Conservation (phyloP, 2,888 invertebrate genomes). For the Nemoura dubitans region DNA sequence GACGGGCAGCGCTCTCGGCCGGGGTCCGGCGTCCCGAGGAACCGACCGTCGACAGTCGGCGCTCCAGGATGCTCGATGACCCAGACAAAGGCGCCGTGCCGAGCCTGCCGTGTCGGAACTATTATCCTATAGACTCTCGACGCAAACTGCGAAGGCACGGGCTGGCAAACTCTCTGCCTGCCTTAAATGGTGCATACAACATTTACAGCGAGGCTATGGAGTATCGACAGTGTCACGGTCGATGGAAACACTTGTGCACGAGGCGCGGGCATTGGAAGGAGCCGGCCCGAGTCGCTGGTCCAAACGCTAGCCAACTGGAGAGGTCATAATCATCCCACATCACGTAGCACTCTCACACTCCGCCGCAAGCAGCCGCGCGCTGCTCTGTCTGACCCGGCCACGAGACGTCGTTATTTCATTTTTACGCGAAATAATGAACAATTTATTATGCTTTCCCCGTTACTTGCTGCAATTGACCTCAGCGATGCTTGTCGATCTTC, state of each 20-base stretch:
- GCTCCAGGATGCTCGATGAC: not conserved
- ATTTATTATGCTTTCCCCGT: conserved; percentile 19
- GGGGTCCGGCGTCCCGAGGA: not conserved
- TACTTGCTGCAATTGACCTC: conserved; percentile 28
- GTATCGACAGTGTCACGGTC: conserved; percentile 26
- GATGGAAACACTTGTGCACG: conserved; percentile 22
- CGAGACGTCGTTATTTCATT: not conserved
- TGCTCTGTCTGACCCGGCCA: not conserved
- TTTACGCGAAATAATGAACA: conserved; percentile 17
- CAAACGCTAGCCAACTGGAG: not conserved
- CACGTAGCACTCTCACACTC: not conserved
- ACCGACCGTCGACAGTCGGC: not conserved
- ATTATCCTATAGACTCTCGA: not conserved
- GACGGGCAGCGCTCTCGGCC: conserved; percentile 4
- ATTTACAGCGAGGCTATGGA: not conserved
- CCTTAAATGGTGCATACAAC: conserved; percentile 34
- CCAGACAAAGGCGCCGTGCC: not conserved
- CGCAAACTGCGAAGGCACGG: not conserved
- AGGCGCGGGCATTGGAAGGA: not conserved
- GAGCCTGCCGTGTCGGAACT: not conserved
- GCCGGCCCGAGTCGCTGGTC: not conserved
- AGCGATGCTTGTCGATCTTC: not conserved
- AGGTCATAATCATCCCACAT: conserved; percentile 17
- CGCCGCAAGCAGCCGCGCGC: not conserved
- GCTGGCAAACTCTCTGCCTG: not conserved